Percentiles rank a stretch among this genome's conserved stretches.
Evolutionary conservation across 2,888 invertebrate genomes (phyloP).

Genomic region (Patella caerulea): DNA sequence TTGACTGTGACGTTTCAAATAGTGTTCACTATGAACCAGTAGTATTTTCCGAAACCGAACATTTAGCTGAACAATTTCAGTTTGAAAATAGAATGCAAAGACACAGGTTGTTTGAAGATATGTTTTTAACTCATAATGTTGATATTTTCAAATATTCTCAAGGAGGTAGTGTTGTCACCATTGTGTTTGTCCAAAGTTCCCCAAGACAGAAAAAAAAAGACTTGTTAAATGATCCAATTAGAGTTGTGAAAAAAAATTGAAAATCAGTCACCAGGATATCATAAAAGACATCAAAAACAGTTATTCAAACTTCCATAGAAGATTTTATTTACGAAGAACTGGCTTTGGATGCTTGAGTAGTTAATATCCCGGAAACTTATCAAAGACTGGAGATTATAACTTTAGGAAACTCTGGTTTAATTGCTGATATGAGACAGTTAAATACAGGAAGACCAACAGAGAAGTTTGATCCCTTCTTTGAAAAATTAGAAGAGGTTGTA

Average conservation of each 20-base stretch:
- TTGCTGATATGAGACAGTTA: background rate
- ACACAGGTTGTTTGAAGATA: background rate
- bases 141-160: background rate
- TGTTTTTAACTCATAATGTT: background rate
- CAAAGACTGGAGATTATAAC: background rate
- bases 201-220: background rate
- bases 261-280: background rate
- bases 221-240: background rate
- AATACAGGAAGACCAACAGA: constrained; percentile 8
- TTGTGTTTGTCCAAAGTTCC: background rate
- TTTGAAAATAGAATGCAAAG: background rate
- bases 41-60: background rate
- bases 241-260: too few species aligned
- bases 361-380: background rate
- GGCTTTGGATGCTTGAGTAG: background rate
- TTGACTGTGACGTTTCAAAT: background rate
- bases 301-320: background rate
- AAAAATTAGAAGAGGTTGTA: background rate
- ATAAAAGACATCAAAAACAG: background rate
- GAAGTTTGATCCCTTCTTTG: background rate
- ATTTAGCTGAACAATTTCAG: background rate
- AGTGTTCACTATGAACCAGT: background rate
- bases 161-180: background rate
- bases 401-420: background rate
- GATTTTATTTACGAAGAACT: constrained; percentile 12